These are phyloP conservation scores for Apamea sordens DNA, from an alignment of 2,888 invertebrate species.

Conservation along the genomic window DNA sequence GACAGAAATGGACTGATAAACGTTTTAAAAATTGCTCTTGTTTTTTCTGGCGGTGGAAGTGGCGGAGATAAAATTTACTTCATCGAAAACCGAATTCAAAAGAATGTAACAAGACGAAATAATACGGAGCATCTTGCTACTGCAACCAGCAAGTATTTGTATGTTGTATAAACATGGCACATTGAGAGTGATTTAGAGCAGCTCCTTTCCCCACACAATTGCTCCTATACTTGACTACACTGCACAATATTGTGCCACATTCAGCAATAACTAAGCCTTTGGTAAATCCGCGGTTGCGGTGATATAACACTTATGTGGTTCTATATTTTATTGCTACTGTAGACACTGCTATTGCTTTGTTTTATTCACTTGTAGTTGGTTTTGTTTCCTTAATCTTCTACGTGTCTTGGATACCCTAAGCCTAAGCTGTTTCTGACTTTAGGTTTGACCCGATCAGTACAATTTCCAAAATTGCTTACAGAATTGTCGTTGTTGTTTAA, in stretches of 20 bases:
- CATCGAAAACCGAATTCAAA: not conserved
- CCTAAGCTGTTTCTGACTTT: not conserved
- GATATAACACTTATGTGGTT: constrained; percentile 8
- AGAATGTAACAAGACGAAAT: not conserved
- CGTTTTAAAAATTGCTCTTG: constrained; percentile 36
- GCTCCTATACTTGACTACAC: constrained; percentile 36
- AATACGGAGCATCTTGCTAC: not conserved
- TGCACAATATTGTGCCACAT: constrained; percentile 51
- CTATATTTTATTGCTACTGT: constrained; percentile 3
- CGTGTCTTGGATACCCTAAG: fast-evolving
- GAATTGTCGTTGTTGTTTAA: not conserved
- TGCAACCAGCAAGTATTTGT: constrained; percentile 14
- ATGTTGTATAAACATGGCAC: constrained; percentile 36
- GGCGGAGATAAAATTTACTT: not conserved
- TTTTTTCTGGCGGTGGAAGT: not conserved
- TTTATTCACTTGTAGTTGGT: not conserved
- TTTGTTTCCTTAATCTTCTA: not conserved
- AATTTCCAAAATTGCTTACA: not conserved
- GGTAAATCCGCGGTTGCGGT: constrained; percentile 7
- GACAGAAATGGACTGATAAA: constrained; percentile 41
- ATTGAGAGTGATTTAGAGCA: constrained; percentile 43
- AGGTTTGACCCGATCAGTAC: not conserved
- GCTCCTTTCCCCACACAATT: constrained; percentile 45
- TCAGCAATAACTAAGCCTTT: constrained; percentile 37
- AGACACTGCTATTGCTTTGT: not conserved